These are phyloP conservation scores for Meleagris gallopavo DNA, from an alignment of 2,113 vertebrate species.

Conservation along the genomic window DNA sequence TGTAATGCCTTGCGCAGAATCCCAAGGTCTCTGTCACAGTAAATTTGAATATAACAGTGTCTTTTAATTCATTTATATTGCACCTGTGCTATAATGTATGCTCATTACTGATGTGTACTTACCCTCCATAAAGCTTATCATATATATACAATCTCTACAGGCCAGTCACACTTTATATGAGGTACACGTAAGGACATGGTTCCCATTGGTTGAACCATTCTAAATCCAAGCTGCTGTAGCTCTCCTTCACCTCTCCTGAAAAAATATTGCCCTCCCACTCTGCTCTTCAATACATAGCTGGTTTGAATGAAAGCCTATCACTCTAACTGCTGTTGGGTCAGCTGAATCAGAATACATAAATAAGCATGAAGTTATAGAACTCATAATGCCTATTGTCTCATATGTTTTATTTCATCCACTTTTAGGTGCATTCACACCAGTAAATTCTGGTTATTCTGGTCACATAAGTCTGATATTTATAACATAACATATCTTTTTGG, in stretches of 20 bases:
- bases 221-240: not conserved
- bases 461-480: not conserved
- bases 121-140: not conserved
- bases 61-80: not conserved
- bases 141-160: not conserved
- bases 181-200: not conserved
- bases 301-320: not conserved
- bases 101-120: not conserved
- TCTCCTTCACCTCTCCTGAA: not conserved
- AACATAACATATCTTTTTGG: not conserved
- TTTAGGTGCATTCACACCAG: not conserved
- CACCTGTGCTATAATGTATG: not conserved
- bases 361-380: not conserved
- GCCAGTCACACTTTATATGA: not conserved
- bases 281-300: fast-evolving
- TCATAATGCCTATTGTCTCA: not conserved
- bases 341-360: not conserved
- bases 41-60: not conserved
- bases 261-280: not conserved
- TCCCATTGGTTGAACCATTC: not conserved
- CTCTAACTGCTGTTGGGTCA: not conserved
- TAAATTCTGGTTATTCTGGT: not conserved
- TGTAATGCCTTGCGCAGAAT: not conserved
- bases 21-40: not conserved
- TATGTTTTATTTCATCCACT: not conserved